phyloP scores from a whole-genome alignment of 2,113 vertebrate genomes.

The Rana temporaria region DNA sequence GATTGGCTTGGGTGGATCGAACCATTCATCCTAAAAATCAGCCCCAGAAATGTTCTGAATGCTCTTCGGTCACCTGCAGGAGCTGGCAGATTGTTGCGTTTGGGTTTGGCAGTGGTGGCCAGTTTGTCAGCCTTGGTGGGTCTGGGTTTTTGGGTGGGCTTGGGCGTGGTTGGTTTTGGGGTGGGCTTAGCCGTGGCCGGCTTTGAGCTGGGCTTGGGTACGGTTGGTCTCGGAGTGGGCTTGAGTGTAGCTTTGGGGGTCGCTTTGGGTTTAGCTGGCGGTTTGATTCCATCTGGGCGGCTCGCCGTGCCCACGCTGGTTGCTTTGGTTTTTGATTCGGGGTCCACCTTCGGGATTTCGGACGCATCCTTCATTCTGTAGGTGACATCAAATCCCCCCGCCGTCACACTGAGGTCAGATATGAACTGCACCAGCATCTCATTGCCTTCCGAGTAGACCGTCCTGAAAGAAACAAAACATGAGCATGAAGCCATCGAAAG shows the following conservation, averaged over 20 bases:
- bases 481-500: too few species aligned
- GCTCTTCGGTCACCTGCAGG: neutral
- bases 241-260: conserved; percentile 56
- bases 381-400: conserved; percentile 85
- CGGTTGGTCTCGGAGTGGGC: conserved; percentile 21
- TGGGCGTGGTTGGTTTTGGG: neutral
- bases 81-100: neutral
- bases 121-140: neutral
- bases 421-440: conserved; percentile 91
- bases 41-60: too few species aligned
- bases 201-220: conserved; percentile 26
- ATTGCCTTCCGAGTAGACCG: conserved; percentile 80
- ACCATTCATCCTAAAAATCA: too few species aligned
- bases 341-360: conserved; percentile 50
- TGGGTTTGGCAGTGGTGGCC: neutral
- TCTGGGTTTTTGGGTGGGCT: neutral
- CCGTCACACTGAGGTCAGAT: conserved; percentile 89
- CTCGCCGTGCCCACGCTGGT: neutral
- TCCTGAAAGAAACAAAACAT: conserved; percentile 49
- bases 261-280: neutral
- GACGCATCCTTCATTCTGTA: conserved; percentile 67
- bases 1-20: too few species aligned
- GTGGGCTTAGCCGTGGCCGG: conserved; percentile 26
- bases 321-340: conserved; percentile 23
- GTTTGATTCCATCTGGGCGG: neutral